Percentiles rank a stretch among this genome's conserved stretches.
These are phyloP conservation scores for Anser brachyrhynchus DNA, from an alignment of 2,113 vertebrate species.

Conservation along the genomic window DNA sequence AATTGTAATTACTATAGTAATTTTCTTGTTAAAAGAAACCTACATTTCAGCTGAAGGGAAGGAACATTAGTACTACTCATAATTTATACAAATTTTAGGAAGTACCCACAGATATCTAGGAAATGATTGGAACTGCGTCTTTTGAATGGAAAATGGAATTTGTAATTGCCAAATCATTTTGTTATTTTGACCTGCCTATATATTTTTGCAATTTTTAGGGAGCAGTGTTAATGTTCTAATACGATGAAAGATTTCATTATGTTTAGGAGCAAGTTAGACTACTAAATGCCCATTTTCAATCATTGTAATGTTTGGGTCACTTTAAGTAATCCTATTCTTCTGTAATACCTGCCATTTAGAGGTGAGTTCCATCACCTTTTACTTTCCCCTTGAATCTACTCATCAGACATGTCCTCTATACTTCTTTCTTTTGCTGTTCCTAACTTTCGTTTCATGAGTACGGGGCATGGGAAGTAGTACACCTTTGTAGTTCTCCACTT, in stretches of 20 bases:
- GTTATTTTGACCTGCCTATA: slow-evolving; percentile 31
- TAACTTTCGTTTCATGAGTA: not conserved
- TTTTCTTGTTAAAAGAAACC: slow-evolving; percentile 58
- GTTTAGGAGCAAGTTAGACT: not conserved
- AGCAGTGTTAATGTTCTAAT: not conserved
- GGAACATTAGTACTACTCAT: slow-evolving; percentile 28
- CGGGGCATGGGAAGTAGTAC: not conserved
- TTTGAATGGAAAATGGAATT: slow-evolving; percentile 57
- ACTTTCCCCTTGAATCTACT: not conserved
- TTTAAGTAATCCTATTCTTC: slow-evolving; percentile 6
- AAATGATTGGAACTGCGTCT: slow-evolving; percentile 19
- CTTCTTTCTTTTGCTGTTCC: not conserved
- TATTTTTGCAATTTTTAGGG: slow-evolving; percentile 14
- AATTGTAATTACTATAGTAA: slow-evolving; percentile 58
- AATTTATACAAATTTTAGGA: slow-evolving; percentile 57
- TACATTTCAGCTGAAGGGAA: slow-evolving; percentile 10
- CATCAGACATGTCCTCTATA: not conserved
- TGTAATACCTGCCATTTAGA: not conserved
- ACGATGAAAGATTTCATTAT: slow-evolving; percentile 27
- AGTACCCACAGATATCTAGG: slow-evolving; percentile 8
- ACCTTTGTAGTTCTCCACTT: not conserved
- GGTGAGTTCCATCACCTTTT: not conserved
- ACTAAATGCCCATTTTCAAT: slow-evolving; percentile 19
- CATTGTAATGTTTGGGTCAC: not conserved
- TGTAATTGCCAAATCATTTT: slow-evolving; percentile 26